These are phyloP conservation scores for Platyura marginata DNA, from an alignment of 1,140 invertebrate species.

Conservation along the genomic window DNA sequence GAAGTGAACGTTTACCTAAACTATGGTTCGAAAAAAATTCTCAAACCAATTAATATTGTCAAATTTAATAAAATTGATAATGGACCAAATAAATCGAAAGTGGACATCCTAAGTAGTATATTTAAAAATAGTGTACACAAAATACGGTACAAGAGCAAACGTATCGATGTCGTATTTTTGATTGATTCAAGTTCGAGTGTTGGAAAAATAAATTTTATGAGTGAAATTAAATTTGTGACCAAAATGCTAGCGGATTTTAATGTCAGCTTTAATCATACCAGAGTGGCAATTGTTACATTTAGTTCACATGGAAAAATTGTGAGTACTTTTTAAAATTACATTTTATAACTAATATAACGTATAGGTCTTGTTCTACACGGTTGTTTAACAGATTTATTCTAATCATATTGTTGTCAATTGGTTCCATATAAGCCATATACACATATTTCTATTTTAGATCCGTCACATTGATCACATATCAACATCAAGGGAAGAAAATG, in stretches of 20 bases:
- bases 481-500: slow-evolving; percentile 22
- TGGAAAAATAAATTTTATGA: slow-evolving; percentile 42
- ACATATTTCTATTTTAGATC: too few relatives aligned
- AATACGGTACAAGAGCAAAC: neutral
- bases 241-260: slow-evolving; percentile 52
- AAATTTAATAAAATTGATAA: neutral
- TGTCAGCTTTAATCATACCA: slow-evolving; percentile 38
- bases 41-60: neutral
- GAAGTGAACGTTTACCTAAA: neutral
- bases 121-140: neutral
- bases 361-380: too few relatives aligned
- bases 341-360: too few relatives aligned
- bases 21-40: neutral
- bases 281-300: slow-evolving; percentile 47
- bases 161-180: slow-evolving; percentile 26
- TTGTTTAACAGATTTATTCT: too few relatives aligned
- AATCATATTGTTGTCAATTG: too few relatives aligned
- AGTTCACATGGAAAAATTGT: slow-evolving; percentile 35
- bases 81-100: neutral
- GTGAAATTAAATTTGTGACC: slow-evolving; percentile 49
- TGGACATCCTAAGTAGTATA: neutral
- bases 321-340: slow-evolving; percentile 19
- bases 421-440: too few relatives aligned
- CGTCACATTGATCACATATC: slow-evolving; percentile 44
- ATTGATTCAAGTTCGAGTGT: slow-evolving; percentile 50